A percentile compares a stretch with the other conserved stretches of the same genome.
phyloP scores from a whole-genome alignment of 2,888 invertebrate species.

The Rapana venosa region DNA sequence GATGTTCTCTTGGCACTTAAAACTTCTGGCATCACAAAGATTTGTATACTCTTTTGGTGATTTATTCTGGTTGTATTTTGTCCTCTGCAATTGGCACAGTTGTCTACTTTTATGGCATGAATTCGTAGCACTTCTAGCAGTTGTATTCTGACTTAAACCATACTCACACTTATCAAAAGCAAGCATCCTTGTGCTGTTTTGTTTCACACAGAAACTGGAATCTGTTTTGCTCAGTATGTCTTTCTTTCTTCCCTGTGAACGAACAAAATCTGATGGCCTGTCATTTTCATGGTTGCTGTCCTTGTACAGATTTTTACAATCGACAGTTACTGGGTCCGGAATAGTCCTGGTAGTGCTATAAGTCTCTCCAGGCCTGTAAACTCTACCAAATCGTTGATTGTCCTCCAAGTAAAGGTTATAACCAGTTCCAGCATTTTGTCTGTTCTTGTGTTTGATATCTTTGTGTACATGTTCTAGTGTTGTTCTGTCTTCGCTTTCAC shows the following conservation, averaged over 20 bases:
- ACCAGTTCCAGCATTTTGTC: neutral
- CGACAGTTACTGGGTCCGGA: neutral
- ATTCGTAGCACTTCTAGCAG: neutral
- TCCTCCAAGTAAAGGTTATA: neutral
- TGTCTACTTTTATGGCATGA: neutral
- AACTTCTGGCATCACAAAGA: too few relatives aligned
- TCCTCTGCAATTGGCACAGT: neutral
- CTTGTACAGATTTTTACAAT: neutral
- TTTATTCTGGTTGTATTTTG: neutral
- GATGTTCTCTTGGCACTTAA: neutral
- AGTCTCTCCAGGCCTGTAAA: neutral
- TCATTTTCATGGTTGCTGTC: neutral
- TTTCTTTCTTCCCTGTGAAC: neutral
- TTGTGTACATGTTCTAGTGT: neutral
- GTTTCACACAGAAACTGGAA: neutral
- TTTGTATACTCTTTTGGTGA: neutral
- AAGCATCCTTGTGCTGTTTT: neutral
- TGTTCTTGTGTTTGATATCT: neutral
- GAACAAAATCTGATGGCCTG: neutral
- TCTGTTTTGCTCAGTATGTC: neutral
- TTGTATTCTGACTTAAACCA: neutral
- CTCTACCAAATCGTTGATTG: neutral
- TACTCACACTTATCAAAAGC: neutral
- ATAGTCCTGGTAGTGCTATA: too few relatives aligned
- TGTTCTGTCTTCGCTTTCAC: neutral